Evolutionary conservation across 2,797 vertebrate genomes (phyloP).

Genomic region (Prunella strophiata): DNA sequence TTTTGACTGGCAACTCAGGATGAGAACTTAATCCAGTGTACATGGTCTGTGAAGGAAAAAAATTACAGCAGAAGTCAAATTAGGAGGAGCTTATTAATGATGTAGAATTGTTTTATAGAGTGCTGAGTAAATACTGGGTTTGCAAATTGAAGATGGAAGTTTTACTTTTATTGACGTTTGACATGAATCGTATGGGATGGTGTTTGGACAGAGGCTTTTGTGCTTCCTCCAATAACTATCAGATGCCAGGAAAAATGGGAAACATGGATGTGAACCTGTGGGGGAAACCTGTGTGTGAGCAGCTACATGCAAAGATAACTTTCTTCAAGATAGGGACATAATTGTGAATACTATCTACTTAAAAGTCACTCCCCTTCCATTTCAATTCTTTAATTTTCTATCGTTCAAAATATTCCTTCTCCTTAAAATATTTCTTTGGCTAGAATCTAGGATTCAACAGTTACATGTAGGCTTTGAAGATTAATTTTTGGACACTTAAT

Average conservation of each 20-base stretch:
- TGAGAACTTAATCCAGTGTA: not conserved
- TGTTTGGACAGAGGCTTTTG: not conserved
- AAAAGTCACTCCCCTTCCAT: not conserved
- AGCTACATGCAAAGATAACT: not conserved
- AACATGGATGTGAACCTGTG: not conserved
- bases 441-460: not conserved
- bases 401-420: not conserved
- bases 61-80: not conserved
- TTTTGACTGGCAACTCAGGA: not conserved
- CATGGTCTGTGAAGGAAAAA: not conserved
- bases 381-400: not conserved
- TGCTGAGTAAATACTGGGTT: not conserved
- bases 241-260: not conserved
- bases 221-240: not conserved
- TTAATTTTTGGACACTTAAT: not conserved
- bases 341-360: not conserved
- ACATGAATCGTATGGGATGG: not conserved
- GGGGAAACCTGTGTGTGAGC: not conserved
- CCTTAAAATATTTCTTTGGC: not conserved
- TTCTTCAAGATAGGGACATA: not conserved
- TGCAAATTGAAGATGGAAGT: not conserved
- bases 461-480: not conserved
- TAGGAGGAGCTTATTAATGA: not conserved
- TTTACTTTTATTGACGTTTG: not conserved
- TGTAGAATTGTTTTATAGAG: not conserved